Evolutionary conservation across 2,113 vertebrate genomes (phyloP), one percentile per base, ranked within the genome.

Genomic region (Alosa alosa): DNA sequence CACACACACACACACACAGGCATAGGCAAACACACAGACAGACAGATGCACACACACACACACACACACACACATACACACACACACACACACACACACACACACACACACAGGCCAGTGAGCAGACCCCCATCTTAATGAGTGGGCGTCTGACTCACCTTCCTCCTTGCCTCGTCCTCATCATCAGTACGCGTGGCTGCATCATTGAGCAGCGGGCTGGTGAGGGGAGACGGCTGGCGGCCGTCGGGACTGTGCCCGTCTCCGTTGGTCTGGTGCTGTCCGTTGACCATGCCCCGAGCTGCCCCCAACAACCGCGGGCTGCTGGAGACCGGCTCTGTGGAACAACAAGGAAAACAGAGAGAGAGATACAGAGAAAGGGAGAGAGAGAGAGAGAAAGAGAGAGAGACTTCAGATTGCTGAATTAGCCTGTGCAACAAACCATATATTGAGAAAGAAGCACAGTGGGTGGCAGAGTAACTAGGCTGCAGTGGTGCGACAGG

Each of bases 201-300:
- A 81, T 99, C 97, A 4, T 97, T 97, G 90, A 99, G 95, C 92
- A 98, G 93, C 0, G 98, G 98, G 91, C 97, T 99, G 93, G 97
- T 96, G 91, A 99, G 92, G 0, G 97, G 98, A 13, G 97, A 99
- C 4, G 97, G 96, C 72, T 96, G 97, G 47, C 96, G 97, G 84
- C 95, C 95, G 84, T 98, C 96, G 0, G 96, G 96, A 89, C 97
- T 97, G 90, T 97, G 91, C 88, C 96, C 94, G 86, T 95, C 96
- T 87, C 96, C 96, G 6, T 99, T 93, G 82, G 96, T 94, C 2
- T 92, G 93, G 84, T 94, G 96, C 93, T 95, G 93, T 5, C 97
- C 96, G 0, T 93, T 95, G 0, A 96, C 93, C 93, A 97, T 95
- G 88, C 95, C 95, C 87, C 97, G 96, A 0, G 97, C 94, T 18